Conservation (phyloP, 2,888 invertebrate genomes). For the Ichneumon xanthorius region DNA sequence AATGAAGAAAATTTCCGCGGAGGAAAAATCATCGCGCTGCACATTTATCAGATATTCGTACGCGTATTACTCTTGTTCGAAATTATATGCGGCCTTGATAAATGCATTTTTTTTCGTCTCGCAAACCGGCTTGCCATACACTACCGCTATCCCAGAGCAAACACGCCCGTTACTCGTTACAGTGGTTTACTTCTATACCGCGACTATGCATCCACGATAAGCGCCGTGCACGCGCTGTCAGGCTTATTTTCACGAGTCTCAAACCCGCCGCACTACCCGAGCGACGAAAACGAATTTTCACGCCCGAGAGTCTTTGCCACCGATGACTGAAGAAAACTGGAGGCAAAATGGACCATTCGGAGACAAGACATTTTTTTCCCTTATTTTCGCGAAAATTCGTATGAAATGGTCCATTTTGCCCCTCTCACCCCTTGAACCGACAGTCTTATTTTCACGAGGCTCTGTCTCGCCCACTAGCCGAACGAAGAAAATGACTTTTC, state of each 20-base stretch:
- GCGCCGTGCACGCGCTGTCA: background rate
- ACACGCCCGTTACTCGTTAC: conserved; percentile 20
- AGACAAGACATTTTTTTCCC: no score
- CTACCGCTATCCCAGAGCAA: conserved; percentile 13
- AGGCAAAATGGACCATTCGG: no score
- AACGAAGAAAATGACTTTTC: no score
- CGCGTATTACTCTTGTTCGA: background rate
- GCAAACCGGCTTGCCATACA: conserved; percentile 2
- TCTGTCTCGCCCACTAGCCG: background rate
- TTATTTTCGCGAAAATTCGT: no score
- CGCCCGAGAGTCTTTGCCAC: no score
- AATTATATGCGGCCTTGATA: conserved; percentile 3
- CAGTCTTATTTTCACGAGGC: background rate
- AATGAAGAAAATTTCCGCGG: background rate
- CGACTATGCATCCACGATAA: background rate
- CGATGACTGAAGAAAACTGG: background rate
- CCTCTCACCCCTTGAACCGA: background rate
- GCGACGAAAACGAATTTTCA: background rate
- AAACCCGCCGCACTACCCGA: background rate
- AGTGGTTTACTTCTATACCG: conserved; percentile 3
- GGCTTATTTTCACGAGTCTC: background rate
- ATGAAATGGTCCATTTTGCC: background rate
- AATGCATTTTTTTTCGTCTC: conserved; percentile 7
- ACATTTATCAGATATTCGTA: background rate
- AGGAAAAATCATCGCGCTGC: background rate